Evolutionary conservation across 2,797 vertebrate genomes (phyloP), one percentile per base, ranked within the genome.

Genomic region (Enoplosus armatus): DNA sequence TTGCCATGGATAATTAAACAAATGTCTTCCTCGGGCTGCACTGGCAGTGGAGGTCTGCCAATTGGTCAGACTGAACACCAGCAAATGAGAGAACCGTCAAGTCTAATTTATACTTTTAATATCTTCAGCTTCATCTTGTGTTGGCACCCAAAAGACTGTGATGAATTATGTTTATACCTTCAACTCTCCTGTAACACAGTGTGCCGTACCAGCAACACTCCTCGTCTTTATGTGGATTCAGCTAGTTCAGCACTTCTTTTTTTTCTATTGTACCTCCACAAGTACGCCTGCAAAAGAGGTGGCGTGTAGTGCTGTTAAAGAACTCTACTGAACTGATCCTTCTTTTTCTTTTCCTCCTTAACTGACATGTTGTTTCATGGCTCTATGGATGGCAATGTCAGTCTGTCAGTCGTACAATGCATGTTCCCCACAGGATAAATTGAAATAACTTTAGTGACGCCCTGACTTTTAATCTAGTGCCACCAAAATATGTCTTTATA

Each of bases 1-100:
- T 80, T 81, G 72, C 72, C 67, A 87, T 87, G 82, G 85, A 92
- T 90, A 88, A 93, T 92, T 87, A 75, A 85, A 87, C 82, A 82
- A 69, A 84, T 85, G 39, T 78, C 59, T 82, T 86, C 83, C 26
- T 39, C 75, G 68, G 73, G 67, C 75, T 89, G 80, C 84, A 72
- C 75, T 35, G 39, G 45, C 45, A 63, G 59, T 54, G 15, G 47
- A 53, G 50, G 41, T 74, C 70, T 66, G 50, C 53, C 72, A 58
- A 35, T 48, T 45, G 63, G 39, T 83, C 39, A 31, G 60, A 58
- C 41, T n/a, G 53, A 53, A 71, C 10, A 31, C 15, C 27, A n/a
- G 31, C 53, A 66, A 55, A 58, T 35, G 11, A 61, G 63, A 66
- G 3, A 72, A 51, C 24, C 14, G 9, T 55, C 15, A 2, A 22